Percentiles rank a stretch among this genome's conserved stretches.
Evolutionary conservation across 2,888 invertebrate genomes (phyloP).

Genomic region (Acanthoscelides obtectus): DNA sequence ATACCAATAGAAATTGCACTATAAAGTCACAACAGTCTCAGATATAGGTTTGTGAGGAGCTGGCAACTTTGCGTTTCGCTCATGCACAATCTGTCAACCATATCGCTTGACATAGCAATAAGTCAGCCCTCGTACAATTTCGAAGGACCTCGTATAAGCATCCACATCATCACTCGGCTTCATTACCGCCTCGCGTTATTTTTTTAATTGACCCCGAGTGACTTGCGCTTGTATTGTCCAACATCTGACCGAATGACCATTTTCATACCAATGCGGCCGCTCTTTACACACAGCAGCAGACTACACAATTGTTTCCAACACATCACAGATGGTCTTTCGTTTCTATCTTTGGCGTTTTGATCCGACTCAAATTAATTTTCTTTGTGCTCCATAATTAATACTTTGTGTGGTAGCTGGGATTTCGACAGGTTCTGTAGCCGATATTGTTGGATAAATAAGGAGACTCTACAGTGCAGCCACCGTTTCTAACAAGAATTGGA

Average conservation of each 20-base stretch:
- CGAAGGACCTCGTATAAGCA: background rate
- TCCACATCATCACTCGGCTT: background rate
- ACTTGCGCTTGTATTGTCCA: constrained; percentile 19
- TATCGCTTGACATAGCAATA: no score
- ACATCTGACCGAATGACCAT: constrained; percentile 10
- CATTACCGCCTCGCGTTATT: constrained; percentile 14
- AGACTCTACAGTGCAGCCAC: background rate
- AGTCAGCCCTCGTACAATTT: no score
- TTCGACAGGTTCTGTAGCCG: background rate
- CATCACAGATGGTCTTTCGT: background rate
- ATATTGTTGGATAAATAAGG: background rate
- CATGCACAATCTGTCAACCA: no score
- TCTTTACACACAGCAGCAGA: background rate
- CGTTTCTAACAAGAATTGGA: background rate
- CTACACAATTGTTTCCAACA: background rate
- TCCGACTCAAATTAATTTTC: background rate
- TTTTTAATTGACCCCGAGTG: constrained; percentile 20
- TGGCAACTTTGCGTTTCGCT: no score
- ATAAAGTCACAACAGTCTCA: no score
- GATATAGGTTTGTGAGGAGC: no score
- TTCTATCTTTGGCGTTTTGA: background rate
- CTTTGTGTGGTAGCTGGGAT: background rate
- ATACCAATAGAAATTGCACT: no score
- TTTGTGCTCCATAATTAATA: background rate
- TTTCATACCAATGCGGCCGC: constrained; percentile 1